Evolutionary conservation across 1,140 invertebrate species (phyloP).

Genomic region (Cataglyphis hispanica): DNA sequence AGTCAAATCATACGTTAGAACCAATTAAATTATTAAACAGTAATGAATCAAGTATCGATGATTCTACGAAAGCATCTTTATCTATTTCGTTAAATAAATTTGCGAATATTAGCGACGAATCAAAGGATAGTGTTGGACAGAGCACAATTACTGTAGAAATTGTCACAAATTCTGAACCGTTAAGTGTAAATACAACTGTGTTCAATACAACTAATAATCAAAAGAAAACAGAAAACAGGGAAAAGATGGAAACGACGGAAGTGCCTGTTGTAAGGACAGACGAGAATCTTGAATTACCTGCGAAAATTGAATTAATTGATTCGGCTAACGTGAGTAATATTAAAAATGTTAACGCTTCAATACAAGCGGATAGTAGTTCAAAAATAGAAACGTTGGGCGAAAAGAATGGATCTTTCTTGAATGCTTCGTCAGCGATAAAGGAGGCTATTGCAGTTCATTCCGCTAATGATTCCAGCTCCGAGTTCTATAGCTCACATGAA

Average conservation of each 20-base stretch:
- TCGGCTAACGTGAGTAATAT: not conserved
- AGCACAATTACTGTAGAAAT: not conserved
- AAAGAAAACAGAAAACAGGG: conserved; percentile 7
- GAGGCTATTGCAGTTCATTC: not conserved
- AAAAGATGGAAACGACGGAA: conserved; percentile 26
- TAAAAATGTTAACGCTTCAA: not conserved
- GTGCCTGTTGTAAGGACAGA: conserved; percentile 16
- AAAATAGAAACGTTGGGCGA: conserved; percentile 1
- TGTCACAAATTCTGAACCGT: not conserved
- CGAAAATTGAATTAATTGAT: conserved; percentile 12
- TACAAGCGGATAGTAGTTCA: not conserved
- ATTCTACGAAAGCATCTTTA: not conserved
- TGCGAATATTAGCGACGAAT: not conserved
- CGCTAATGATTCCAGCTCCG: not conserved
- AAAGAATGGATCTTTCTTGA: not conserved
- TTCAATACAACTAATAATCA: not conserved
- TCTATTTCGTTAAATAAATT: not conserved
- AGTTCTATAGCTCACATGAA: not conserved
- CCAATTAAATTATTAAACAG: not conserved
- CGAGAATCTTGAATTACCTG: not conserved
- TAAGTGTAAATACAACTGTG: not conserved
- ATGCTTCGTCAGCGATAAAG: not conserved
- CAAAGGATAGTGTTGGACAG: not conserved
- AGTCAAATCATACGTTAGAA: not conserved
- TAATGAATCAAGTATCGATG: not conserved